Evolutionary conservation across 2,888 invertebrate species (phyloP).

Genomic region (Euproctis similis): DNA sequence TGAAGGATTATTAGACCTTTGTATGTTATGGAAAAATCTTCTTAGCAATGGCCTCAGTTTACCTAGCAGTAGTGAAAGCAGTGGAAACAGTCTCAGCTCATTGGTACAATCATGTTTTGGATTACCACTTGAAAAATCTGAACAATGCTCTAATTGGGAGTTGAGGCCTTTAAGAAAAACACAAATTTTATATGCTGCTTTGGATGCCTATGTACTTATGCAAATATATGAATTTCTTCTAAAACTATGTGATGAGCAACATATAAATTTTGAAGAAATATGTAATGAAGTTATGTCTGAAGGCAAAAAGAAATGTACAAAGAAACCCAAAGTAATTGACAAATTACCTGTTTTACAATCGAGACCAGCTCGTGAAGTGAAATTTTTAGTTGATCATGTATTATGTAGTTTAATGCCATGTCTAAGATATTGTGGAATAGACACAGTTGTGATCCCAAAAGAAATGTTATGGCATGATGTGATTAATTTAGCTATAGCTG

Average conservation of each 20-base stretch:
- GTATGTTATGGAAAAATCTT: slow-evolving; percentile 56
- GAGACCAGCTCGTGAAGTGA: slow-evolving; percentile 38
- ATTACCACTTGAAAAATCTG: slow-evolving; percentile 86
- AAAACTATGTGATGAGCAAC: slow-evolving; percentile 51
- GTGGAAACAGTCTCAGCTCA: slow-evolving; percentile 82
- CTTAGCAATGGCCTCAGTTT: slow-evolving; percentile 45
- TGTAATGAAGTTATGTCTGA: slow-evolving; percentile 76
- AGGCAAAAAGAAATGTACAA: slow-evolving; percentile 63
- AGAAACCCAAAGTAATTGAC: slow-evolving; percentile 47
- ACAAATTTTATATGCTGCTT: slow-evolving; percentile 89
- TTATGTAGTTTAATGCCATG: slow-evolving; percentile 45
- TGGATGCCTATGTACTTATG: slow-evolving; percentile 91
- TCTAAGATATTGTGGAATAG: slow-evolving; percentile 70
- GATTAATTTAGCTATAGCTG: slow-evolving; percentile 52
- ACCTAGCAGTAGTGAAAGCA: slow-evolving; percentile 56
- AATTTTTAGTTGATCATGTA: slow-evolving; percentile 48
- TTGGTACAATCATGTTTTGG: slow-evolving; percentile 86
- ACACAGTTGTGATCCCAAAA: slow-evolving; percentile 79
- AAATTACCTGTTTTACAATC: slow-evolving; percentile 27
- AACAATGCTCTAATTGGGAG: slow-evolving; percentile 95
- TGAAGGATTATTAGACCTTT: slow-evolving; percentile 62
- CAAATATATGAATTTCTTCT: slow-evolving; percentile 84
- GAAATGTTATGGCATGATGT: slow-evolving; percentile 59
- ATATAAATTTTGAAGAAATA: slow-evolving; percentile 78
- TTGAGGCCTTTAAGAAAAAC: slow-evolving; percentile 84